Evolutionary conservation across 2,888 invertebrate genomes (phyloP), one percentile per base, ranked within the genome.

Genomic region (Harpalus rubripes): DNA sequence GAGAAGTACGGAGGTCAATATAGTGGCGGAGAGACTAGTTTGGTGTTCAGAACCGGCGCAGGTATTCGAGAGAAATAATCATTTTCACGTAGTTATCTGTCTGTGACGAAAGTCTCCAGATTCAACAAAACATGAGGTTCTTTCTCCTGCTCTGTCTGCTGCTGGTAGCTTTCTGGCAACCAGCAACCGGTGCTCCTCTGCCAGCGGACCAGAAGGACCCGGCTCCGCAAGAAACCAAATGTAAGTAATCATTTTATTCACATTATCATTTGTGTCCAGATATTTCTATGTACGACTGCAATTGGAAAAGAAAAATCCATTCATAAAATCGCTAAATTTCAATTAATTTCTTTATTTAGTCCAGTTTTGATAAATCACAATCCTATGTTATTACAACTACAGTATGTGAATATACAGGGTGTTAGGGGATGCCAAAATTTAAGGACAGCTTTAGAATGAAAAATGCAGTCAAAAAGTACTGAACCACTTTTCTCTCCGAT

Each of bases 1-100:
- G 78, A 78, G 78, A n/a, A n/a, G n/a, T 78, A 76, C 59, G 78
- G 78, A 32, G 78, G 78, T 78, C 78, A 78, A 59, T 78, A 58
- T 78, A 59, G 78, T 58, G 78, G 78, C 78, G 22, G 78, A 16
- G 56, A 78, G 78, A 78, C 78, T 58, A 78, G 78, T 78, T 78
- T 78, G 41, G 72, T 44, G 72, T 58, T 10, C 58, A 78, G 78
- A 56, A 58, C 78, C 78, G 58, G 59, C 56, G 52, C 26, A 56
- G 76, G 68, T 68, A 68, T 68, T 68, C 68, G 68, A 39, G 68
- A 68, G 68, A 68, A 68, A 32, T 68, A 68, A 74, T 44, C 72
- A 44, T 44, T 41, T 44, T 74, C 72, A 74, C 32, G 68, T 74
- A 74, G 44, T 74, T 76, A 78, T 78, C 44, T 41, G 41, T 26